Percentiles rank a stretch among this genome's conserved stretches.
Evolutionary conservation across 2,888 invertebrate species (phyloP).

Genomic region (Lycaena phlaeas): DNA sequence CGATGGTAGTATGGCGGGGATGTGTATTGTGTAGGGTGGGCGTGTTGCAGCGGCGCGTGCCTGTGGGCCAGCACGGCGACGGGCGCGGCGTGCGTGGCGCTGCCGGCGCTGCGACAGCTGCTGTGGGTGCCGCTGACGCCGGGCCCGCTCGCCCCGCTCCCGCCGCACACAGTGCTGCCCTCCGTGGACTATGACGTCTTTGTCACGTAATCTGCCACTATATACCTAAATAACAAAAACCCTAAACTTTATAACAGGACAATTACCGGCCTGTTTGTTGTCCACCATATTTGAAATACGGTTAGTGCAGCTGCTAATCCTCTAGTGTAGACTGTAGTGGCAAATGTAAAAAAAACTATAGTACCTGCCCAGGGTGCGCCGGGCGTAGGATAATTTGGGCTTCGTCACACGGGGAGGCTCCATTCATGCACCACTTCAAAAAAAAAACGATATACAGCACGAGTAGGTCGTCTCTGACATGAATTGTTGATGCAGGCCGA

Average conservation of each 20-base stretch:
- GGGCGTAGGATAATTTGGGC: too few relatives aligned
- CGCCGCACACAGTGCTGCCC: conserved; percentile 32
- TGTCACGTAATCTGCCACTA: conserved; percentile 24
- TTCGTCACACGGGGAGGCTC: too few relatives aligned
- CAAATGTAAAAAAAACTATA: neutral
- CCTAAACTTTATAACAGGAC: neutral
- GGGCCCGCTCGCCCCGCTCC: conserved; percentile 12
- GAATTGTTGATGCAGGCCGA: conserved; percentile 14
- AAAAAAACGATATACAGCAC: too few relatives aligned
- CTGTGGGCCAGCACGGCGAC: conserved; percentile 35
- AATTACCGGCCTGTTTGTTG: neutral
- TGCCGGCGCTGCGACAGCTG: conserved; percentile 33
- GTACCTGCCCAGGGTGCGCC: neutral
- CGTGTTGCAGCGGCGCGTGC: conserved; percentile 30
- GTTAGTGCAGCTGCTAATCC: too few relatives aligned
- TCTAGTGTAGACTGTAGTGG: too few relatives aligned
- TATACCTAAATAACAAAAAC: neutral
- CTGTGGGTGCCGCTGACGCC: conserved; percentile 23
- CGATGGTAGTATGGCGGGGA: too few relatives aligned
- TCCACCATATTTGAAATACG: too few relatives aligned
- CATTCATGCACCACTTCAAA: too few relatives aligned
- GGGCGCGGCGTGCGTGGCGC: conserved; percentile 34
- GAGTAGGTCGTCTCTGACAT: neutral
- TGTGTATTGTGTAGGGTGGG: too few relatives aligned
- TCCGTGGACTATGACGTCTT: conserved; percentile 28